phyloP scores from a whole-genome alignment of 2,797 vertebrate species.

The Apogon hyalosoma region DNA sequence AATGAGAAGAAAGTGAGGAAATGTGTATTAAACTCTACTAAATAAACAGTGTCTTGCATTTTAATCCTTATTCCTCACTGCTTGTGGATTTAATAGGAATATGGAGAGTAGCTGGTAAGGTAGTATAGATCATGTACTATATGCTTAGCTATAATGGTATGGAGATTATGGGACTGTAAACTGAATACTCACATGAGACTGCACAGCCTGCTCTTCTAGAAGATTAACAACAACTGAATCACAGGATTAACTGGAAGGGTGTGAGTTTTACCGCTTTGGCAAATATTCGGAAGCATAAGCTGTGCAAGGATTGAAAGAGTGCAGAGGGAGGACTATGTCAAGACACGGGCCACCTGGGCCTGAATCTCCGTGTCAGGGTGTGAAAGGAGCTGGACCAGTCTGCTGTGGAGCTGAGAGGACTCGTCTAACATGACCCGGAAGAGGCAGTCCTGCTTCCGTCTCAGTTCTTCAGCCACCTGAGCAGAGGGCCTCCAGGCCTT shows the following conservation, averaged over 20 bases:
- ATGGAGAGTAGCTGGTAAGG: conserved; percentile 23
- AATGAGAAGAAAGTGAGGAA: conserved; percentile 25
- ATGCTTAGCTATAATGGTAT: conserved; percentile 15
- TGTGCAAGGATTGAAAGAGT: conserved; percentile 9
- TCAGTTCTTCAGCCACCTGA: conserved; percentile 67
- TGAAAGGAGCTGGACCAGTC: conserved; percentile 85
- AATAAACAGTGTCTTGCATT: conserved; percentile 25
- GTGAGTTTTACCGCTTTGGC: conserved; percentile 43
- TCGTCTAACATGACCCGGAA: conserved; percentile 87
- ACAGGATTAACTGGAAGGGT: conserved; percentile 25
- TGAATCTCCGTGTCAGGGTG: conserved; percentile 89
- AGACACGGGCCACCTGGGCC: conserved; percentile 88
- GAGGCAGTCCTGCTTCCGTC: conserved; percentile 85
- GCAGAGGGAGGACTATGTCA: conserved; percentile 74
- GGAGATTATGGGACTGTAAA: conserved; percentile 1
- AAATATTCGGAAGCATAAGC: conserved; percentile 49
- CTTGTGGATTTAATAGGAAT: conserved; percentile 5
- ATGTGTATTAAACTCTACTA: conserved; percentile 19
- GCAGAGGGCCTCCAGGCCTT: conserved; percentile 83
- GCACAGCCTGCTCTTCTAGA: conserved; percentile 13
- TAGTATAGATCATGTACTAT: conserved; percentile 19
- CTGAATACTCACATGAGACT: conserved; percentile 21
- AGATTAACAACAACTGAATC: conserved; percentile 18
- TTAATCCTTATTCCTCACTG: conserved; percentile 13
- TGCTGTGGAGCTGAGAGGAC: conserved; percentile 85